Evolutionary conservation across 2,113 vertebrate genomes (phyloP).

Genomic region (Alexandromys fortis): DNA sequence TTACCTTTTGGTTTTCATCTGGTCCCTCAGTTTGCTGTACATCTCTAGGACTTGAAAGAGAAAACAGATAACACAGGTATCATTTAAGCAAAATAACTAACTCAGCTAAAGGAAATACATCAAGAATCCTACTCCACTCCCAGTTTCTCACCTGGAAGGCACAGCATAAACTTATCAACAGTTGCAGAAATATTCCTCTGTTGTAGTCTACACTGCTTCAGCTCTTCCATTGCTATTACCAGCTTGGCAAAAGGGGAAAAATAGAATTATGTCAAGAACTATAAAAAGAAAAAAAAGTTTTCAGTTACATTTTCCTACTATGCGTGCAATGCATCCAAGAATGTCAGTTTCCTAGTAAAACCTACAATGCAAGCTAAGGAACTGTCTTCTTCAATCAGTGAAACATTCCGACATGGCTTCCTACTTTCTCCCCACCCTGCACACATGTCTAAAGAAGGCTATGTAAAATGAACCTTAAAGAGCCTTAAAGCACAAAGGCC

Average conservation of each 20-base stretch:
- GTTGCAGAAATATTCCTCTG: constrained; percentile 98
- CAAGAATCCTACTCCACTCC: neutral
- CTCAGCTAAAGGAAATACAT: neutral
- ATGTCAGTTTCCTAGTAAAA: neutral
- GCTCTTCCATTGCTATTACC: constrained; percentile 92
- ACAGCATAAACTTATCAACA: constrained; percentile 94
- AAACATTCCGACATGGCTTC: constrained; percentile 42
- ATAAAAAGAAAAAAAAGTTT: constrained; percentile 53
- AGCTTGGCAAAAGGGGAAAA: constrained; percentile 85
- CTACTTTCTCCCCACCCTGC: constrained; percentile 20
- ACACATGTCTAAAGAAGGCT: neutral
- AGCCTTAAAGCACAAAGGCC: constrained; percentile 22
- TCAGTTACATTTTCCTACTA: constrained; percentile 60
- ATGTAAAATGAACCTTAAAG: constrained; percentile 42
- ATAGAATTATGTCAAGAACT: constrained; percentile 53
- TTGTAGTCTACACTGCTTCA: constrained; percentile 94
- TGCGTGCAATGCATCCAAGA: constrained; percentile 47
- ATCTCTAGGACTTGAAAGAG: constrained; percentile 94
- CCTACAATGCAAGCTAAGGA: constrained; percentile 28
- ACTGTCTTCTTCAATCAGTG: constrained; percentile 49
- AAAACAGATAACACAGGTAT: constrained; percentile 33
- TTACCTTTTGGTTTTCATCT: constrained; percentile 98
- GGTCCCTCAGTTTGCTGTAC: constrained; percentile 97
- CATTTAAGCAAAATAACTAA: constrained; percentile 58
- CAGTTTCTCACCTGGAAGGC: constrained; percentile 92